Evolutionary conservation across 2,113 vertebrate species (phyloP).

Genomic region (Melanostigma gelatinosum): DNA sequence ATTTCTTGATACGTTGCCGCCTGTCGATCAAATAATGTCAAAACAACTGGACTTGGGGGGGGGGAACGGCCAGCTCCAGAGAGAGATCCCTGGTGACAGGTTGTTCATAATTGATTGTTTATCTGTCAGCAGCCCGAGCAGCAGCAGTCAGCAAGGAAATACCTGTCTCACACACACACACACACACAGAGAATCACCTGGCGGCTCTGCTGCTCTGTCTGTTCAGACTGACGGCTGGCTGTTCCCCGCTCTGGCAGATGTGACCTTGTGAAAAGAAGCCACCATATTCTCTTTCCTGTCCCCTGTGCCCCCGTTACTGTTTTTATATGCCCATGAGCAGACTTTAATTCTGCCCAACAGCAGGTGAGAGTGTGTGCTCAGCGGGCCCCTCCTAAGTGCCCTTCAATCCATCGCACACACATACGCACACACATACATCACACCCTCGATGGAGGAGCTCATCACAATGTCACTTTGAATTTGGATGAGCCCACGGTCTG

Average conservation of each 20-base stretch:
- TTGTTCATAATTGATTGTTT: slow-evolving; percentile 85
- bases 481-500: slow-evolving; percentile 58
- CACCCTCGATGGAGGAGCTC: slow-evolving; percentile 59
- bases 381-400: slow-evolving; percentile 47
- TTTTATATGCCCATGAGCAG: slow-evolving; percentile 52
- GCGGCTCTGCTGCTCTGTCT: slow-evolving; percentile 46
- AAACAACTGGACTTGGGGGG: slow-evolving; percentile 5
- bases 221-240: slow-evolving; percentile 51
- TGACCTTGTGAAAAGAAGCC: slow-evolving; percentile 67
- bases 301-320: slow-evolving; percentile 44
- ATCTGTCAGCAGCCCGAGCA: slow-evolving; percentile 77
- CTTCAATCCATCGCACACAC: slow-evolving; percentile 66
- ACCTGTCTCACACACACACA: neutral
- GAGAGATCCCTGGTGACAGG: slow-evolving; percentile 69
- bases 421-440: slow-evolving; percentile 66
- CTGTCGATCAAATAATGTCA: neutral
- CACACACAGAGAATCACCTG: slow-evolving; percentile 8
- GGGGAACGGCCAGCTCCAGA: slow-evolving; percentile 31
- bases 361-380: slow-evolving; percentile 32
- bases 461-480: slow-evolving; percentile 78
- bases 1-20: neutral
- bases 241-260: slow-evolving; percentile 51
- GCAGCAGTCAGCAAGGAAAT: slow-evolving; percentile 59
- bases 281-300: slow-evolving; percentile 45
- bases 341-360: slow-evolving; percentile 52